Conservation (phyloP, 2,113 vertebrate species). For the Centropus bengalensis region DNA sequence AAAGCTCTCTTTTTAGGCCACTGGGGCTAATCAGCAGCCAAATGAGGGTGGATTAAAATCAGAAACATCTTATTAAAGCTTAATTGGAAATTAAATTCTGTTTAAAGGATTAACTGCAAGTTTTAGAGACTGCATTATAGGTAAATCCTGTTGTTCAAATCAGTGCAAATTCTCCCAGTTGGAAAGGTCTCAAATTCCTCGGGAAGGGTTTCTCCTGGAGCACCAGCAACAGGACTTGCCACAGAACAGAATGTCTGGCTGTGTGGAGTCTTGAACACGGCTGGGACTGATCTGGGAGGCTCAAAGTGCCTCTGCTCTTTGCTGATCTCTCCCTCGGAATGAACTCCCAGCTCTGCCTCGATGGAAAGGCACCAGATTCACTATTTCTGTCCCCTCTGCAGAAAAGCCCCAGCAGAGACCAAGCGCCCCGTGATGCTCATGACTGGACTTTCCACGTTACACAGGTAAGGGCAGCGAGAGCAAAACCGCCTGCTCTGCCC, state of each 20-base stretch:
- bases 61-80: neutral
- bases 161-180: neutral
- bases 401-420: neutral
- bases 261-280: neutral
- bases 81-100: neutral
- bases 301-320: neutral
- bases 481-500: neutral
- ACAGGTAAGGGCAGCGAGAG: neutral
- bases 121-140: neutral
- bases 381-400: neutral
- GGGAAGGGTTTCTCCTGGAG: neutral
- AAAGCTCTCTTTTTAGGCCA: neutral
- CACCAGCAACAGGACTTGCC: neutral
- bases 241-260: neutral
- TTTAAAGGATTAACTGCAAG: neutral
- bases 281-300: neutral
- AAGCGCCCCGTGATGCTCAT: neutral
- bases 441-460: neutral
- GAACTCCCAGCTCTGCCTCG: neutral
- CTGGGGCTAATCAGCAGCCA: neutral
- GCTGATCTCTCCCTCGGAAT: neutral
- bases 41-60: neutral
- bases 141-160: neutral
- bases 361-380: neutral
- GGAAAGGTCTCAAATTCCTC: neutral